Conservation (phyloP, 23 tunicate species). For the Diplosoma virens region DNA sequence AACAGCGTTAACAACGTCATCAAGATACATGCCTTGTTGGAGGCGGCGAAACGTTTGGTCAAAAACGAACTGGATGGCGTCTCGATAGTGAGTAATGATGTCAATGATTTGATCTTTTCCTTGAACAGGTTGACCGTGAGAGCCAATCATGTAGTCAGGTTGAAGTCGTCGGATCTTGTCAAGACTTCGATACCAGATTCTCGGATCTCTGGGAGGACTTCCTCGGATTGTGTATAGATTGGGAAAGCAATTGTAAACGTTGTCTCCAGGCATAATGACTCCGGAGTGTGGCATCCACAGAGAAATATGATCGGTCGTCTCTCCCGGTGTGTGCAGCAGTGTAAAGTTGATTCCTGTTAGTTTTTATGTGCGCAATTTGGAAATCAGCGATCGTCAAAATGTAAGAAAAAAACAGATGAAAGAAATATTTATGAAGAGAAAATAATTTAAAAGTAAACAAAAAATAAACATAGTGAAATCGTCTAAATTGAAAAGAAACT, state of each 20-base stretch:
- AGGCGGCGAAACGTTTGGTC: slow-evolving; percentile 78
- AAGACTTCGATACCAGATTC: slow-evolving; percentile 57
- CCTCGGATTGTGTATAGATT: slow-evolving; percentile 90
- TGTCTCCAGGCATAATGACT: slow-evolving; percentile 77
- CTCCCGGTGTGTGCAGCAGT: slow-evolving; percentile 93
- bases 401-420: too few relatives aligned
- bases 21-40: slow-evolving; percentile 25
- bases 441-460: too few relatives aligned
- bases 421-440: too few relatives aligned
- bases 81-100: slow-evolving; percentile 58
- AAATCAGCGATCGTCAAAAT: too few relatives aligned
- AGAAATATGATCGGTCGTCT: slow-evolving; percentile 81
- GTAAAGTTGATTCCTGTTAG: slow-evolving; percentile 65
- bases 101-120: slow-evolving; percentile 58
- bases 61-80: slow-evolving; percentile 76
- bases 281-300: slow-evolving; percentile 72
- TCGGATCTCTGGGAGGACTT: slow-evolving; percentile 40
- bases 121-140: slow-evolving; percentile 58
- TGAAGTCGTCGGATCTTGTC: slow-evolving; percentile 49
- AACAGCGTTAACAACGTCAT: slow-evolving; percentile 68
- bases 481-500: too few relatives aligned
- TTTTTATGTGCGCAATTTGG: too few relatives aligned
- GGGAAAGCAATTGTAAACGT: slow-evolving; percentile 79
- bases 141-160: slow-evolving; percentile 56
- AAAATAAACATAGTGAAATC: too few relatives aligned